These are phyloP conservation scores for Drosophila leontia DNA, from an alignment of 1,140 invertebrate species.

Conservation along the genomic window DNA sequence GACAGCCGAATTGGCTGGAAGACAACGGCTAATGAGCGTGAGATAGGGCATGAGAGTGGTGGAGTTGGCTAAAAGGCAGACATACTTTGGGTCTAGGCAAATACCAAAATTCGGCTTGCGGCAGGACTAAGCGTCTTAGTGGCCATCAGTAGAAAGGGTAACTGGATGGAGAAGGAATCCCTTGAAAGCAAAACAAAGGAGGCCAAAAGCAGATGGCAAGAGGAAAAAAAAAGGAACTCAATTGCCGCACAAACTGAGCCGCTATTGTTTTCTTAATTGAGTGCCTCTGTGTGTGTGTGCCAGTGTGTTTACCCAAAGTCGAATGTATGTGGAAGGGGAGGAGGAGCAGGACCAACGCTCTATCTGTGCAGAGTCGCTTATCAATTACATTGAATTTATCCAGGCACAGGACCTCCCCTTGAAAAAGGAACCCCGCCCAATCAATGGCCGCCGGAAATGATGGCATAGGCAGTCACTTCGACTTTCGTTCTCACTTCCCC, in stretches of 20 bases:
- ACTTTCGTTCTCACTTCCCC: constrained; percentile 20
- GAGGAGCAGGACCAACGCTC: background rate
- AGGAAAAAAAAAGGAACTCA: constrained; percentile 36
- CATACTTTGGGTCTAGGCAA: constrained; percentile 33
- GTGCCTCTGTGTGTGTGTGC: constrained; percentile 28
- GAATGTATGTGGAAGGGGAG: background rate
- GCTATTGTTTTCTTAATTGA: constrained; percentile 67
- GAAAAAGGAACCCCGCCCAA: constrained; percentile 10
- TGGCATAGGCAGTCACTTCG: constrained; percentile 49
- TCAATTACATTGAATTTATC: constrained; percentile 55
- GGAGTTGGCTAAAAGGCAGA: constrained; percentile 22
- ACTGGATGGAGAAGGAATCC: constrained; percentile 10
- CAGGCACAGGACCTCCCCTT: constrained; percentile 11
- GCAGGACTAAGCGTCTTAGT: constrained; percentile 46
- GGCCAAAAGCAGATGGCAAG: constrained; percentile 31
- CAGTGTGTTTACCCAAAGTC: constrained; percentile 38
- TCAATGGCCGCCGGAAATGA: constrained; percentile 59
- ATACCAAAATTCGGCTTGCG: constrained; percentile 41
- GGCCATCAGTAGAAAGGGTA: constrained; percentile 15
- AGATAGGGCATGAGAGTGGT: constrained; percentile 9
- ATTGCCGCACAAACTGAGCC: constrained; percentile 56
- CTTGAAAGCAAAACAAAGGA: constrained; percentile 40
- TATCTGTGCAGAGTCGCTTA: constrained; percentile 39
- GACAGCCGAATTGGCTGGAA: constrained; percentile 40
- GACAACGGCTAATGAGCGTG: constrained; percentile 53